Evolutionary conservation across 2,113 vertebrate species (phyloP), one percentile per base, ranked within the genome.

Genomic region (Eurypyga helias): DNA sequence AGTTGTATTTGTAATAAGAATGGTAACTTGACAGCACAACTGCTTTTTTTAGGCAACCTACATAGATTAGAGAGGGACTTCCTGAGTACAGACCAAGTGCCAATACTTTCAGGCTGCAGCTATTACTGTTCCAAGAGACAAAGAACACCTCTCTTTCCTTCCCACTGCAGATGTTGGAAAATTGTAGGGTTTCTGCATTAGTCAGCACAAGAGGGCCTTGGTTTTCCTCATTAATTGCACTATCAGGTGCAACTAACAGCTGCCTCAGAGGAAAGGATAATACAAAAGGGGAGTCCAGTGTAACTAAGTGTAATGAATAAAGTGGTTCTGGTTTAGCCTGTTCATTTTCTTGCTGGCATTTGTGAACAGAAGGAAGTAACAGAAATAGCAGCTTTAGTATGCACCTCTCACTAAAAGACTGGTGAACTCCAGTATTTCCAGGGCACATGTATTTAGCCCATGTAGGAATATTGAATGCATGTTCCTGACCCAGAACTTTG

Each of bases 181-280:
- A 19, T 64, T 89, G 48, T 48, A 43, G 36, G 28, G 25, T 65
- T 91, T 93, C 85, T 92, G 45, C 60, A 38, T 81, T 83, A 93
- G 92, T 90, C 82, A 97, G 89, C 69, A 89, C 29, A 84, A 84
- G 29, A 0, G 16, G 51, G 78, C 60, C 79, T 86, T 94, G 86
- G 75, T 94, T 89, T 90, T 60, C 67, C 41, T 92, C 77, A 83
- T 95, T 95, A 95, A 89, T 75, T 94, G 64, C 29, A 94, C 51
- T 86, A 95, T 69, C 69, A 94, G 65, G 41, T 52, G 31, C 49
- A 73, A 93, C 34, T 89, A 94, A 86, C 80, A 93, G 71, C 51
- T 94, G 71, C 28, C 61, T 93, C 88, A n/a, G 71, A 93, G 67
- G 34, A 54, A 86, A 91, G 57, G 38, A 78, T 66, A 58, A n/a